Conservation (phyloP, 2,797 vertebrate genomes). For the Rhinogobio ventralis region DNA sequence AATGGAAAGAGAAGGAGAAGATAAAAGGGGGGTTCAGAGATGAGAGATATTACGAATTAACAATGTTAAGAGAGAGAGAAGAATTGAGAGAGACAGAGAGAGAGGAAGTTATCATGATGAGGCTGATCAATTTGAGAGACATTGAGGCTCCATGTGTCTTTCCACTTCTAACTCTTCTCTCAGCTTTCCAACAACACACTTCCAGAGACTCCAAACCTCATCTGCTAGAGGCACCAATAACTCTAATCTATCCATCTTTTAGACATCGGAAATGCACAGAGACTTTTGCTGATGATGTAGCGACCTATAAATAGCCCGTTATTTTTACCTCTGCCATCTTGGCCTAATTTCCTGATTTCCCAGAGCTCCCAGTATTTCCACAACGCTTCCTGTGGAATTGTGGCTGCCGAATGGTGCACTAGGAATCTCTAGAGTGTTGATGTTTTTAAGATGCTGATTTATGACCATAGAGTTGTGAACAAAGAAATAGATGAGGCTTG, state of each 20-base stretch:
- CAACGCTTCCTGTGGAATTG: slow-evolving; percentile 69
- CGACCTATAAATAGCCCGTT: slow-evolving; percentile 81
- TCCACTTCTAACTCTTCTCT: background rate
- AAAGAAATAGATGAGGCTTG: slow-evolving; percentile 63
- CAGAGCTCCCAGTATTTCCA: slow-evolving; percentile 65
- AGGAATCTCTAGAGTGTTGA: slow-evolving; percentile 48
- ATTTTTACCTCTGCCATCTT: slow-evolving; percentile 85
- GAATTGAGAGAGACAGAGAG: background rate
- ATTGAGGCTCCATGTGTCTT: background rate
- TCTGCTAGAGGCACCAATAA: slow-evolving; percentile 32
- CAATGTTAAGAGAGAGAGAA: background rate
- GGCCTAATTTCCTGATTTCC: slow-evolving; percentile 80
- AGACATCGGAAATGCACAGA: slow-evolving; percentile 72
- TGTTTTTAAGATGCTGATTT: slow-evolving; percentile 62
- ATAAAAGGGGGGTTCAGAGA: background rate
- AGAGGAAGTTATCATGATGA: background rate
- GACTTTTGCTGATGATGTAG: slow-evolving; percentile 72
- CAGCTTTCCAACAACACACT: slow-evolving; percentile 13
- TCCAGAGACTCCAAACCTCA: background rate
- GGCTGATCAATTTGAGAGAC: background rate
- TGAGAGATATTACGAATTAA: background rate
- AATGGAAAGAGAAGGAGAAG: background rate
- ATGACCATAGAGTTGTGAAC: slow-evolving; percentile 69
- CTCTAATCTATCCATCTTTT: slow-evolving; percentile 59
- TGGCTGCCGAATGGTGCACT: slow-evolving; percentile 68